Conservation (phyloP, 2,888 invertebrate genomes). For the Plebejus argus region DNA sequence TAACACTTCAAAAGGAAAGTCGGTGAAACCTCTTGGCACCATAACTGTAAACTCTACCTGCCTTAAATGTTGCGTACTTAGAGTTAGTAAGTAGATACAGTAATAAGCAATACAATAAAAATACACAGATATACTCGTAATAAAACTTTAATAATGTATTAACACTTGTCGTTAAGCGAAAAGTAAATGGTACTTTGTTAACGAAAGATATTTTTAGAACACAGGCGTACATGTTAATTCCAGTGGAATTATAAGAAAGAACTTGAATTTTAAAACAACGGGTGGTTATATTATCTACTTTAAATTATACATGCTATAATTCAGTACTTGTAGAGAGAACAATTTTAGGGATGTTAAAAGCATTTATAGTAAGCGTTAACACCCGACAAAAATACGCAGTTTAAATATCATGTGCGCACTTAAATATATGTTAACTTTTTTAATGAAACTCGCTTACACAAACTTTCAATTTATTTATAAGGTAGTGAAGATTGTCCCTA, state of each 20-base stretch:
- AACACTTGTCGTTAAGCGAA: no score
- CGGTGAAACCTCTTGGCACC: constrained; percentile 26
- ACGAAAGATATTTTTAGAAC: neutral
- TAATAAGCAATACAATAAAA: neutral
- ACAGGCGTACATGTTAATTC: neutral
- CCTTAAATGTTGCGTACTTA: constrained; percentile 4
- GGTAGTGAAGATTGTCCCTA: neutral
- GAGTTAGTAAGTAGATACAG: neutral
- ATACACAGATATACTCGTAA: neutral
- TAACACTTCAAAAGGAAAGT: constrained; percentile 31
- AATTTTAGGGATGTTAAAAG: neutral
- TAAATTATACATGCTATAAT: neutral
- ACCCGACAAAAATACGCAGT: no score
- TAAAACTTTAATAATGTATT: no score
- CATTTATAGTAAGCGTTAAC: neutral
- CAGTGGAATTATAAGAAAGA: neutral
- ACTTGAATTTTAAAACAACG: neutral
- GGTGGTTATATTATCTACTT: neutral
- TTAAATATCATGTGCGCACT: no score
- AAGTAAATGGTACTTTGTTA: no score
- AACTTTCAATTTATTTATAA: neutral
- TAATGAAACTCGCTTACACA: neutral
- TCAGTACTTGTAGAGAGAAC: neutral
- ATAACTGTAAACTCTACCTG: constrained; percentile 14
- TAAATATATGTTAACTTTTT: neutral